Percentiles rank a stretch among this genome's conserved stretches.
These are phyloP conservation scores for Theristicus caerulescens DNA, from an alignment of 2,113 vertebrate genomes.

Conservation along the genomic window DNA sequence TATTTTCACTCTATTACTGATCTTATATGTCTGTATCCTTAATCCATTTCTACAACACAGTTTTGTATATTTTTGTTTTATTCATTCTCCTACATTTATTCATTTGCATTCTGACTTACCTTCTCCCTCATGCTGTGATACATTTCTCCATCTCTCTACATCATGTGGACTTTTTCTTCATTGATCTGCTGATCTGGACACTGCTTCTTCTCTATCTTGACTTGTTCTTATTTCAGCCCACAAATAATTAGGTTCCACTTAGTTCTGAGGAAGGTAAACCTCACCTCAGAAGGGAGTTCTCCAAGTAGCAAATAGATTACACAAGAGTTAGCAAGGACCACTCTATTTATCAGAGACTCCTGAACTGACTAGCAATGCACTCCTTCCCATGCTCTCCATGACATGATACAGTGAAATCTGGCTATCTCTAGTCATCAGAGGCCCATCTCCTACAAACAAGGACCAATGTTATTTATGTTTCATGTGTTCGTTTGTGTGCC, in stretches of 20 bases:
- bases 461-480: neutral
- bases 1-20: neutral
- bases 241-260: neutral
- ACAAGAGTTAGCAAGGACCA: neutral
- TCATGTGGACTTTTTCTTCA: neutral
- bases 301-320: neutral
- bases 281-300: neutral
- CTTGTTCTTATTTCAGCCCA: neutral
- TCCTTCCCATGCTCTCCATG: neutral
- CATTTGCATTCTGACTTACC: neutral
- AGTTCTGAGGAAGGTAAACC: neutral
- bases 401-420: neutral
- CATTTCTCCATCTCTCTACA: neutral
- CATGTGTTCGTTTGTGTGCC: accelerated
- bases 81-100: neutral
- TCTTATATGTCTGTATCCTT: neutral
- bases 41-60: neutral
- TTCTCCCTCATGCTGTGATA: neutral
- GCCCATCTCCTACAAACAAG: neutral
- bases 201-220: neutral
- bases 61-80: neutral
- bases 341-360: neutral
- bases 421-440: neutral
- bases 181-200: neutral
- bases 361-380: neutral